phyloP scores from a whole-genome alignment of 2,888 invertebrate genomes.

The Tortricodes alternella region DNA sequence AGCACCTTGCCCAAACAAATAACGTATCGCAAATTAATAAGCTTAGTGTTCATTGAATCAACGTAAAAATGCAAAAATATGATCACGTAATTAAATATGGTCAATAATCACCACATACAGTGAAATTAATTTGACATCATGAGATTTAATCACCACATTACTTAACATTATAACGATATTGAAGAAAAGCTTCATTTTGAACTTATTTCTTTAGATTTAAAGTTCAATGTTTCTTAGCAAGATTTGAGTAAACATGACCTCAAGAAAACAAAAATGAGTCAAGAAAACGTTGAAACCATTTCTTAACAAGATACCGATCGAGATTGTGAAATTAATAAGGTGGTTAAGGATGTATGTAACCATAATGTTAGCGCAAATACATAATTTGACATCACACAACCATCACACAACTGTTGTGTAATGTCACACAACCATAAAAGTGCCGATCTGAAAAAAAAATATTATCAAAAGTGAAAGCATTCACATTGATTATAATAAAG shows the following conservation, averaged over 20 bases:
- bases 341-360: background rate
- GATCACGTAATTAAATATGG: slow-evolving; percentile 24
- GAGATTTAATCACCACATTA: slow-evolving; percentile 23
- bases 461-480: too few relatives aligned
- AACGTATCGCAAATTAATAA: slow-evolving; percentile 18
- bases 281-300: slow-evolving; percentile 26
- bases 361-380: background rate
- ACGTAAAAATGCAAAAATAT: slow-evolving; percentile 14
- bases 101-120: slow-evolving; percentile 28
- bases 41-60: slow-evolving; percentile 4
- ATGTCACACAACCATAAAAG: too few relatives aligned
- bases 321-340: slow-evolving; percentile 13
- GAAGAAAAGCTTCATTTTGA: background rate
- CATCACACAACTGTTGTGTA: too few relatives aligned
- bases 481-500: too few relatives aligned
- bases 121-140: slow-evolving; percentile 28
- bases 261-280: slow-evolving; percentile 13
- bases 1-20: background rate
- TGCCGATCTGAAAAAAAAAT: too few relatives aligned
- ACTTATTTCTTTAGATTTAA: background rate
- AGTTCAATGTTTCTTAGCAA: background rate
- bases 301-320: slow-evolving; percentile 26
- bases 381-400: background rate
- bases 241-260: slow-evolving; percentile 1
- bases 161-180: slow-evolving; percentile 21